Evolutionary conservation across 64 coral and sea anemone genomes (phyloP), one percentile per base, ranked within the genome.

Genomic region (Trachythela sp.): DNA sequence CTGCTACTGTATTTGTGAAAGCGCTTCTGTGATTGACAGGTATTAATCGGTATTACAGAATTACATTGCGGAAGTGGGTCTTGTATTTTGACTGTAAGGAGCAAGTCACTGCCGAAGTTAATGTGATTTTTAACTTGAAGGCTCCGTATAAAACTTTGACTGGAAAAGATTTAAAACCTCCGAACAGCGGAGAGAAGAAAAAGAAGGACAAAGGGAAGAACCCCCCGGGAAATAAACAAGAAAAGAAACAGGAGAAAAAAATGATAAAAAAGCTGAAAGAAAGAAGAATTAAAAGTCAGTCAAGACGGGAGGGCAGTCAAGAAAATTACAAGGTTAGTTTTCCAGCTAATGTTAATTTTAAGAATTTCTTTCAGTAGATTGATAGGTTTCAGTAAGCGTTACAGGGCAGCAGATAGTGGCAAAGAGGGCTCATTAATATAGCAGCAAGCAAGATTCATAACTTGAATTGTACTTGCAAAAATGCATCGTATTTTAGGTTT

Each of bases 261-360:
- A 39, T 2, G 68, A 92, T 18, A 85, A 92, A 60, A 84, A 84
- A 5, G 91, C 89, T 48, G 84, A 33, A 35, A 92, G 34, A 92
- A 94, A 86, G 34, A 40, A 7, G 52, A 89, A 31, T 40, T 27
- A 13, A 92, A 88, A 71, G 43, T 13, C 72, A 95, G 84, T 18
- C 18, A 88, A 24, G 38, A 59, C 17, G 84, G 86, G 0, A 86
- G 90, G 59, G 83, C 68, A 24, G 64, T 43, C 1, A 99, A 99
- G 40, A 99, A 99, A 84, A 45, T 89, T 45, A 94, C 95, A 18
- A 97, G 91, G 95, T 97, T 26, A 15, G 86, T n/a, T 27, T 48
- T 40, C 13, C 29, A 67, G n/a, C 4, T 45, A 6, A 11, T 45
- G 11, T 45, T 45, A 4, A 45, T 6, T 6, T 4, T 11, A 4